Evolutionary conservation across 1,140 invertebrate species (phyloP).

Genomic region (Coenobita brevimanus): DNA sequence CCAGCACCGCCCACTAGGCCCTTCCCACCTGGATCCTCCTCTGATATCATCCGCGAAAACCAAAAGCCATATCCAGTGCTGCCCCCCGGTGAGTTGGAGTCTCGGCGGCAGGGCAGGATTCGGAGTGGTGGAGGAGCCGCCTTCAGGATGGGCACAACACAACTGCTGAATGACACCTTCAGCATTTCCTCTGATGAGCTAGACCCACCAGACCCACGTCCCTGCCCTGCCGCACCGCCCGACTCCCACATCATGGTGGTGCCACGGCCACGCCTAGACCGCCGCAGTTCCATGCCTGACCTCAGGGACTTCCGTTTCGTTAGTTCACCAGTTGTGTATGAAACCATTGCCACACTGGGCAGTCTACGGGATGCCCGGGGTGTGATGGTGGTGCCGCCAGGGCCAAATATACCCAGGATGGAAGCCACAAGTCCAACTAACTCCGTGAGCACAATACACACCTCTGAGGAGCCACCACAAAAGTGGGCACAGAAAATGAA

Average conservation of each 20-base stretch:
- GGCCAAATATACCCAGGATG: not conserved
- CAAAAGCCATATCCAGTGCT: constrained; percentile 63
- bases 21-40: constrained; percentile 23
- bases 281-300: constrained; percentile 66
- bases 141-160: constrained; percentile 43
- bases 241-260: constrained; percentile 59
- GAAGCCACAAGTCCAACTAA: not conserved
- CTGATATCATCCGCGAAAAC: constrained; percentile 57
- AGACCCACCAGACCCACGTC: not conserved
- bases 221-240: constrained; percentile 18
- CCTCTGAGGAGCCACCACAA: not conserved
- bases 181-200: constrained; percentile 11
- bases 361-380: constrained; percentile 51
- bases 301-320: constrained; percentile 59
- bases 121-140: not conserved
- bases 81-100: constrained; percentile 43
- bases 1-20: constrained; percentile 37
- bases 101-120: not conserved
- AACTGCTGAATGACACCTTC: constrained; percentile 46
- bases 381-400: constrained; percentile 50
- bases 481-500: constrained; percentile 59
- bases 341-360: constrained; percentile 59
- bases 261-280: constrained; percentile 54
- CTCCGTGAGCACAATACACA: not conserved
- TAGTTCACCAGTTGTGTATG: constrained; percentile 63